Evolutionary conservation across 2,113 vertebrate genomes (phyloP), one percentile per base, ranked within the genome.

Genomic region (Tursiops truncatus): DNA sequence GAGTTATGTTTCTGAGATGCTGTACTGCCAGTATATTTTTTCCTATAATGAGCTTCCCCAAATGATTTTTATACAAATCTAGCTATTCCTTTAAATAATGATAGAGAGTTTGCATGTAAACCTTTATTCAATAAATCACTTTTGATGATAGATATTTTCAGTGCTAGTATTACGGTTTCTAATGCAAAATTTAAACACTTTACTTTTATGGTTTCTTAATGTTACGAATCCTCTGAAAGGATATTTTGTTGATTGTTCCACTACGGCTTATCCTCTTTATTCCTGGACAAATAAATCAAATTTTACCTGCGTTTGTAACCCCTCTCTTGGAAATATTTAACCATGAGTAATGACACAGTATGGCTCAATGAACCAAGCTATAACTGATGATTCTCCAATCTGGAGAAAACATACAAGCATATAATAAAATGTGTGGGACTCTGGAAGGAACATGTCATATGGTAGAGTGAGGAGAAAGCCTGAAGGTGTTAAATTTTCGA

Each of bases 261-360:
- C 97, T 97, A 93, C 80, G 94, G 88, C 74, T 91, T 91, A 85
- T 96, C 90, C 71, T 82, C 83, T 98, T 97, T 44, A 95, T 97
- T 97, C 96, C 85, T 89, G 92, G 73, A 91, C 92, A 96, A 97
- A 98, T 98, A 97, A 98, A 98, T 98, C 97, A 98, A 89, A 79
- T 94, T 96, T 97, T 98, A 95, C 98, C 98, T 98, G 98, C 98
- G 97, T 97, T 97, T 97, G 95, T 94, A 98, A 98, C 31, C 68
- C 93, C 63, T 97, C 67, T 97, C 94, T 88, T 89, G 91, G 95
- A 98, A 98, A 98, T 98, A 96, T 97, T 98, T 98, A 98, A 97
- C 98, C 98, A 98, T 96, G 95, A 97, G 73, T 96, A 89, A 97
- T 97, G 97, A 97, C 95, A 96, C 65, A 41, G 89, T 94, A 65